Base-by-base conservation (phyloP, 2,888 invertebrate genomes). In the Scaeva pyrastri region DNA sequence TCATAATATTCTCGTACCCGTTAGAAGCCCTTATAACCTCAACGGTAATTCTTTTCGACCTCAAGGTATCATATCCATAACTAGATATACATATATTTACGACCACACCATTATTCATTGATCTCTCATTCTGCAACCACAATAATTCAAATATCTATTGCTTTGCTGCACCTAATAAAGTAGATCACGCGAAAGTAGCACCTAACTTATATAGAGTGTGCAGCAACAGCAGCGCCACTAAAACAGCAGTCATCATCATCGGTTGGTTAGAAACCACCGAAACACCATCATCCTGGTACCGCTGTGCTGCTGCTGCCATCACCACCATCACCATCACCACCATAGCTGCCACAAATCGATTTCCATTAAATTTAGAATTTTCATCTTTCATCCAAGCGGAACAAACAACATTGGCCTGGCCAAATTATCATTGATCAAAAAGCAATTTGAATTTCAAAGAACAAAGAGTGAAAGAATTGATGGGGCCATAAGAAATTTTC, bases 301-400 rank as follows among this genome's bases (percentile, higher is more conserved):
- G 12, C 10, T 12, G 11, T 39, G n/a, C n/a, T n/a, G n/a, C n/a
- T n/a, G n/a, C n/a, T n/a, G 0, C 39, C 12, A 39, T 2, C 39
- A 39, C 10, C 39, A 23, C 52, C 21, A 19, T 1, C 48, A 11
- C 52, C 45, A 19, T 19, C 48, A 4, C 48, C 16, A 5, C 55
- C 11, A 11, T n/a, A 2, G 55, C 11, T 4, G 19, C 64, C 12
- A 14, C 64, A 79, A 84, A 84, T 84, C 79, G 79, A 79, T 84
- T 84, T 78, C 74, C 84, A 84, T 84, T 84, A 84, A 58, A 64
- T 79, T 79, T 71, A 36, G 74, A 83, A 83, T 77, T 73, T 71
- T 66, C 68, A 77, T 62, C 64, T 68, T 31, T 43, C 66, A 55
- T 50, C 48, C 68, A 76, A 68, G 82, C 72, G 77, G 76, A 77